Conservation (phyloP, 92 coral and sea anemone species). For the Parazoanthus atlanticus region DNA sequence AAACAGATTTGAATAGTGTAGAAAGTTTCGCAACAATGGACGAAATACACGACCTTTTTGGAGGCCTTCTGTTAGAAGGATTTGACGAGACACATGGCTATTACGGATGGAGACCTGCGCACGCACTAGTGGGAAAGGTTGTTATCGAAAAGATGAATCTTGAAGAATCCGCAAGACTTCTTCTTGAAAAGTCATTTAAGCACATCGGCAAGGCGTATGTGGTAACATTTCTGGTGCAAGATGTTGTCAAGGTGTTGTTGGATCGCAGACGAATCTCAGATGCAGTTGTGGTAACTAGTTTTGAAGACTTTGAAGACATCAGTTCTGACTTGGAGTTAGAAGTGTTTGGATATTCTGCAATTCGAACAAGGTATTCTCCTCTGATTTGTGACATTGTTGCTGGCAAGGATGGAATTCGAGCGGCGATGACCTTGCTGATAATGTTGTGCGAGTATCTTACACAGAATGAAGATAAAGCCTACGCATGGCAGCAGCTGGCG, state of each 20-base stretch:
- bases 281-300: slow-evolving; percentile 16
- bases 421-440: slow-evolving; percentile 49
- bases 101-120: slow-evolving; percentile 71
- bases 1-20: neutral
- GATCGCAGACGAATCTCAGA: slow-evolving; percentile 55
- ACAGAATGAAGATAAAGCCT: slow-evolving; percentile 54
- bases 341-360: slow-evolving; percentile 52
- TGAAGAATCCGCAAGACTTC: slow-evolving; percentile 20
- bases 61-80: slow-evolving; percentile 66
- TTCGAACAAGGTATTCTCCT: slow-evolving; percentile 59
- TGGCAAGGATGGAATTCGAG: slow-evolving; percentile 19
- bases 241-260: slow-evolving; percentile 54
- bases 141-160: slow-evolving; percentile 43
- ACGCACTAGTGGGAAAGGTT: slow-evolving; percentile 69
- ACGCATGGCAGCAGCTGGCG: slow-evolving; percentile 70
- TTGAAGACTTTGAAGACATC: slow-evolving; percentile 19
- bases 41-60: slow-evolving; percentile 56
- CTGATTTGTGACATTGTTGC: slow-evolving; percentile 44
- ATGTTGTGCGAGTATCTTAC: slow-evolving; percentile 44
- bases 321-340: slow-evolving; percentile 48
- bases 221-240: slow-evolving; percentile 42
- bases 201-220: slow-evolving; percentile 40
- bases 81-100: slow-evolving; percentile 49
- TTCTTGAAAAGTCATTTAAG: slow-evolving; percentile 26
- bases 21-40: slow-evolving; percentile 13